A percentile compares a stretch with the other conserved stretches of the same genome.
Evolutionary conservation across 2,113 vertebrate genomes (phyloP).

Genomic region (Ia io): DNA sequence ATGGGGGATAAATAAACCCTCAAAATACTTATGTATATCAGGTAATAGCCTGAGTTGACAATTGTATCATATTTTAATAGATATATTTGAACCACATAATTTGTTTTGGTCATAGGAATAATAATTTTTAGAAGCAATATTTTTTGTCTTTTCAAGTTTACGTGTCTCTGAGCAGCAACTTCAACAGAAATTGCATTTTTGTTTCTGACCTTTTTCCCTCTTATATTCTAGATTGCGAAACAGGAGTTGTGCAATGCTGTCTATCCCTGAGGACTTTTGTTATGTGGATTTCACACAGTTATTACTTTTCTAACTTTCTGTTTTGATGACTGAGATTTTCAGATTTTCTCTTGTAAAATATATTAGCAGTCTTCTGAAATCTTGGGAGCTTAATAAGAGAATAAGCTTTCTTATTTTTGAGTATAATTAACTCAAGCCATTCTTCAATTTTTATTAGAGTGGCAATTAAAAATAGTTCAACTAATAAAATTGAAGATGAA

Average conservation of each 20-base stretch:
- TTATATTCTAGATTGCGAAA: neutral
- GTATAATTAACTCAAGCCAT: neutral
- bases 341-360: neutral
- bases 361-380: neutral
- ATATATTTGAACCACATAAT: neutral
- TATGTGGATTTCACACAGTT: neutral
- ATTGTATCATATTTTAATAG: neutral
- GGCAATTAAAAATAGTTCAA: neutral
- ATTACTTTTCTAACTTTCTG: neutral
- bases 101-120: conserved; percentile 2
- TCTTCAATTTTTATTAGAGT: neutral
- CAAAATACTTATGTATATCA: neutral
- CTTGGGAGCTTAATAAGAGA: neutral
- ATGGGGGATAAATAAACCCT: neutral
- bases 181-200: conserved; percentile 18
- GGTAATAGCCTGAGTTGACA: neutral
- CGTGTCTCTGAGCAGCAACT: neutral
- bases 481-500: neutral
- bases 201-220: neutral
- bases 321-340: neutral
- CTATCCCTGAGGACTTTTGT: neutral
- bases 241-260: neutral
- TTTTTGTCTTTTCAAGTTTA: neutral
- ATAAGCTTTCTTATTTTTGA: neutral
- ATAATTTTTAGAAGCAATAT: neutral